A percentile compares a stretch with the other conserved stretches of the same genome.
Evolutionary conservation across 2,888 invertebrate genomes (phyloP).

Genomic region (Ariolimax columbianus): DNA sequence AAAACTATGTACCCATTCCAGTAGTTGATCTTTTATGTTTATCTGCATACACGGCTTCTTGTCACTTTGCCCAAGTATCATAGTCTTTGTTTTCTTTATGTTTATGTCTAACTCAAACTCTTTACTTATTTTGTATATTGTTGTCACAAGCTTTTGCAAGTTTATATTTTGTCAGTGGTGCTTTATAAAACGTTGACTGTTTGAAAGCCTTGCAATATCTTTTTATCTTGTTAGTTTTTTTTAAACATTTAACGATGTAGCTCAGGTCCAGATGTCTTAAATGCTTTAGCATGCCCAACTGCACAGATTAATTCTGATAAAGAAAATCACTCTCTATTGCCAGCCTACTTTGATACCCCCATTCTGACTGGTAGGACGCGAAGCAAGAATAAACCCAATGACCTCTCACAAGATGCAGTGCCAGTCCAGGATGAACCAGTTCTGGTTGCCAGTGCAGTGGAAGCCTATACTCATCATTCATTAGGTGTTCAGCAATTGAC

Average conservation of each 20-base stretch:
- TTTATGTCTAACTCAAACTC: too few relatives aligned
- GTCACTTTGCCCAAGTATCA: too few relatives aligned
- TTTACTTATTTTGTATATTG: too few relatives aligned
- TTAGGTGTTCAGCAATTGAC: background rate
- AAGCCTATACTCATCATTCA: background rate
- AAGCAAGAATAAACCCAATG: conserved; percentile 52
- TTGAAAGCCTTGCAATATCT: too few relatives aligned
- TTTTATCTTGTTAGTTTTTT: background rate
- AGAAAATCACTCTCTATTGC: background rate
- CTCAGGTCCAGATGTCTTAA: background rate
- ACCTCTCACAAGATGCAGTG: background rate
- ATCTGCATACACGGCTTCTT: too few relatives aligned
- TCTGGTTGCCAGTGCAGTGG: background rate
- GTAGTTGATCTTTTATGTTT: too few relatives aligned
- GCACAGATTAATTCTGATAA: background rate
- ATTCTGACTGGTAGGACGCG: conserved; percentile 58
- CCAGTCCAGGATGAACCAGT: conserved; percentile 13
- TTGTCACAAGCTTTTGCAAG: too few relatives aligned
- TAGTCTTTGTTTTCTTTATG: too few relatives aligned
- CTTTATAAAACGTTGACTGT: too few relatives aligned
- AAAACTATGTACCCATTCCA: too few relatives aligned
- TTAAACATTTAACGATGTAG: background rate
- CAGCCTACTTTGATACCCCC: conserved; percentile 59
- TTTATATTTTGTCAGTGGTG: too few relatives aligned
- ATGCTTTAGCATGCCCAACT: background rate